These are phyloP conservation scores for Gulo gulo DNA, from an alignment of 2,113 vertebrate species.

Conservation along the genomic window DNA sequence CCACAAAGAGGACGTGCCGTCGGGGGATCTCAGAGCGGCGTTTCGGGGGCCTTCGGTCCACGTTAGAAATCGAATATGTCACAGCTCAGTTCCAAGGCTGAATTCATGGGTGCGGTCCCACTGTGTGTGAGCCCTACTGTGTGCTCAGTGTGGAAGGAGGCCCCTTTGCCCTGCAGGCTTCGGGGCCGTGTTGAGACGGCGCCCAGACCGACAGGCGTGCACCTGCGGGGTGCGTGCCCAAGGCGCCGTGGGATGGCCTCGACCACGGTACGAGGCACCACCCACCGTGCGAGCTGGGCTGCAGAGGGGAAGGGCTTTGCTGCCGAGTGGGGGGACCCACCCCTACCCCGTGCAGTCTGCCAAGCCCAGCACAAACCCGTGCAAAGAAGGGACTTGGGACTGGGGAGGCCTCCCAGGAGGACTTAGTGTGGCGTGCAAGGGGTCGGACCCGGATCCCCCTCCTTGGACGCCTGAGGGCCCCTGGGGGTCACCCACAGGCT, in stretches of 20 bases:
- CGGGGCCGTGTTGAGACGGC: rapidly evolving
- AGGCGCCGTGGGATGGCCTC: rapidly evolving
- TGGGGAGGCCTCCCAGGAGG: rapidly evolving
- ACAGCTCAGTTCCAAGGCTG: rapidly evolving
- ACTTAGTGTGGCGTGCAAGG: rapidly evolving
- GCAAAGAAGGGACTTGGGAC: neutral
- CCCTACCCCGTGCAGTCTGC: rapidly evolving
- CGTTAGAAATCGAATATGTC: rapidly evolving
- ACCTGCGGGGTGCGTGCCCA: rapidly evolving
- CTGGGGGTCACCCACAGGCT: neutral
- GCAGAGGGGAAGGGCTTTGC: neutral
- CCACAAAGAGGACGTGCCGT: rapidly evolving
- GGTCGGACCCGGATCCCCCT: rapidly evolving
- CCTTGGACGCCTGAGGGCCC: neutral
- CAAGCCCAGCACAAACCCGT: neutral
- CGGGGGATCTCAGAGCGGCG: no score
- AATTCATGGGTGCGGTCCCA: rapidly evolving
- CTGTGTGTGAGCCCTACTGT: rapidly evolving
- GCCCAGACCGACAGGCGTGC: rapidly evolving
- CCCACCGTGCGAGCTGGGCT: rapidly evolving
- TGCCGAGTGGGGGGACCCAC: rapidly evolving
- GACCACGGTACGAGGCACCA: rapidly evolving
- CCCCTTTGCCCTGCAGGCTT: neutral
- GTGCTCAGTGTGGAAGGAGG: neutral
- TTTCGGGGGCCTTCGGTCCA: neutral